phyloP scores from a whole-genome alignment of 2,113 vertebrate species.

The Columbina picui region DNA sequence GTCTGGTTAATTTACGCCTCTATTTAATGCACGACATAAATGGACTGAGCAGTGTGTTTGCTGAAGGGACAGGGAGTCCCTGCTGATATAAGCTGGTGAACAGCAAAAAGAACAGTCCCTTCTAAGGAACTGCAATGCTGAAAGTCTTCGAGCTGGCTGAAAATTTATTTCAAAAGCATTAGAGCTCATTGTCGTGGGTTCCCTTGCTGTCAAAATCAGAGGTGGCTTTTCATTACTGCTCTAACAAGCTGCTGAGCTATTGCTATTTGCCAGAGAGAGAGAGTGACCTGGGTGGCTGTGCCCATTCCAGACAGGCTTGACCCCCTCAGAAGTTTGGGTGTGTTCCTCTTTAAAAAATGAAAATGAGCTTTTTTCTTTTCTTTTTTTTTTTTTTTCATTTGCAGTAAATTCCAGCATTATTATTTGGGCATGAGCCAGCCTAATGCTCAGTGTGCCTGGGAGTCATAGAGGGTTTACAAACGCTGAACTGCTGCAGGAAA shows the following conservation, averaged over 20 bases:
- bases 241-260: not conserved
- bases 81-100: not conserved
- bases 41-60: not conserved
- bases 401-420: not conserved
- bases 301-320: not conserved
- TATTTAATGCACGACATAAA: not conserved
- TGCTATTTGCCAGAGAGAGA: not conserved
- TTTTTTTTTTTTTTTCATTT: not conserved
- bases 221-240: not conserved
- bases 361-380: not conserved
- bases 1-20: not conserved
- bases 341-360: not conserved
- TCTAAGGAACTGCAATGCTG: not conserved
- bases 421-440: slow-evolving; percentile 5
- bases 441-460: not conserved
- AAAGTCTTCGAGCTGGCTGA: not conserved
- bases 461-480: not conserved
- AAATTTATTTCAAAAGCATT: not conserved
- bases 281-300: not conserved
- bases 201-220: not conserved
- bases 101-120: not conserved
- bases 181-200: not conserved
- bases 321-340: rapidly evolving
- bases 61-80: not conserved
- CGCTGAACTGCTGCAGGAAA: not conserved